Base-by-base conservation (phyloP, 2,888 invertebrate species). In the Syrphus vitripennis region DNA sequence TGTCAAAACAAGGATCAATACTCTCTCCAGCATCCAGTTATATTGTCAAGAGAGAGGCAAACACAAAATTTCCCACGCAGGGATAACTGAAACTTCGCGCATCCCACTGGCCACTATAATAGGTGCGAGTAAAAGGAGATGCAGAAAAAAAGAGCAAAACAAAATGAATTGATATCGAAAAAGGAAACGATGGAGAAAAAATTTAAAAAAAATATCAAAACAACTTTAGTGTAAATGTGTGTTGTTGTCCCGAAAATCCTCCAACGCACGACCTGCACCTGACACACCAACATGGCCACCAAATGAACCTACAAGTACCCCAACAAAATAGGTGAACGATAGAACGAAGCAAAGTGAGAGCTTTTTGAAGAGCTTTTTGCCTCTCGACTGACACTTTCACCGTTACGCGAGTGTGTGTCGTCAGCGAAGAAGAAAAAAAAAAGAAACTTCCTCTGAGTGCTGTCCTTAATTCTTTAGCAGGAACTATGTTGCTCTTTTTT, bases 11-110 rank as follows among this genome's bases (percentile, higher is more conserved):
- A 84, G 84, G 84, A 84, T 84, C 84, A 84, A 84, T 84, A 84
- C 72, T 84, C 84, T 84, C 84, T 84, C 76, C 84, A 84, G 84
- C 84, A 80, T 84, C 84, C 83, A 83, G 34, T 34, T 7, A 16
- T 50, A 31, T 26, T 45, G 59, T 45, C 59, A 50, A 45, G 75
- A 81, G 75, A 81, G 76, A 81, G 61, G 69, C 24, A 67, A 71
- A 76, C n/a, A n/a, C n/a, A n/a, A n/a, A n/a, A n/a, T n/a, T n/a
- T 61, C 50, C 57, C 70, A 81, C 53, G 72, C 77, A 71, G 50
- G 29, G 45, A 72, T 50, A 50, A 45, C 55, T 57, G 55, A 37
- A 42, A 34, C 70, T 83, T 79, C 50, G 82, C 82, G 79, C 70
- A 75, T 45, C 29, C 29, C 31, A 45, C 37, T 26, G 34, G 6